Base-by-base conservation (phyloP, 2,888 invertebrate species). In the Pseudococcus jackbeardsleyi region DNA sequence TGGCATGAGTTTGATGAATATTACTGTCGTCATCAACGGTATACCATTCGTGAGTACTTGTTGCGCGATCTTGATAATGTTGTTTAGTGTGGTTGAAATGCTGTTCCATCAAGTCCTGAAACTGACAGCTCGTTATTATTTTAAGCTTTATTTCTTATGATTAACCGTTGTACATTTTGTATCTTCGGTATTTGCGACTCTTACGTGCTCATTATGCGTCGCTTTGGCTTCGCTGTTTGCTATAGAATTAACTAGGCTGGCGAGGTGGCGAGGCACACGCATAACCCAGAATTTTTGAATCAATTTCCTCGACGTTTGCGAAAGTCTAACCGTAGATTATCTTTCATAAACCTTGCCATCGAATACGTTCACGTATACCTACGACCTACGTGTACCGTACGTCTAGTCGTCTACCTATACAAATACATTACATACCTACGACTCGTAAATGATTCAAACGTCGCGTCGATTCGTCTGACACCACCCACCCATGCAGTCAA, bases 41-140 rank as follows among this genome's bases (percentile, higher is more conserved):
- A 17, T 77, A 77, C 77, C 77, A 77, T 33, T 77, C 77, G 26
- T 77, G 77, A 33, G 77, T 77, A 77, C 77, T 77, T 77, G 77
- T 77, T 77, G 77, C 77, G 12, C 77, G 77, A 77, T 77, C 77
- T 77, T 77, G 77, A 77, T 77, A 39, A 77, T 17, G 26, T 26
- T 77, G 77, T 77, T 77, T 77, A 39, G 77, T 33, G 77, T 77
- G 77, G 77, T 19, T 77, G 39, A 77, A 77, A 77, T 77, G 77
- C 19, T 26, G 17, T 77, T 77, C 77, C 77, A 77, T 77, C 39
- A 77, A 77, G 39, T 77, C 77, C 77, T 77, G 77, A 39, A 77
- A 77, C 77, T 77, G 77, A 77, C 77, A 77, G 77, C 33, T 77
- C 26, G 77, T 26, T 77, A 77, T 77, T 77, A 77, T 77, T 77